A percentile compares a stretch with the other conserved stretches of the same genome.
Conservation (phyloP, 2,888 invertebrate genomes). For the Diplazon laetatorius region DNA sequence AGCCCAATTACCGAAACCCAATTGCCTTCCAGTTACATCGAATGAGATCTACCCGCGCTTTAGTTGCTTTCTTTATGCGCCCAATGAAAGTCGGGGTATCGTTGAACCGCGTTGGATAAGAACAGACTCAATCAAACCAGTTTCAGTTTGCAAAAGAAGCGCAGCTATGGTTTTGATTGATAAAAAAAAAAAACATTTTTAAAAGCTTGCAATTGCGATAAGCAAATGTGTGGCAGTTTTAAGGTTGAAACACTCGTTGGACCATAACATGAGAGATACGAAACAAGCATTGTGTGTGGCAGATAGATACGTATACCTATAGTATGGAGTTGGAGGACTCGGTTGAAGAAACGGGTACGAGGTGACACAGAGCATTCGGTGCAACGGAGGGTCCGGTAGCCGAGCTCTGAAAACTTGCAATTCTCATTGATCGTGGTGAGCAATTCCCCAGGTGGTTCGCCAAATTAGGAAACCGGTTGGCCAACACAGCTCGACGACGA, state of each 20-base stretch:
- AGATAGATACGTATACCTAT: neutral
- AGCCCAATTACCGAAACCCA: constrained; percentile 54
- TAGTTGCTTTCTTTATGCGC: constrained; percentile 3
- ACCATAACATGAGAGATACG: too few species aligned
- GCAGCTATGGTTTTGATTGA: too few species aligned
- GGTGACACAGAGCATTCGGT: constrained; percentile 39
- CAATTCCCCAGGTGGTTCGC: constrained; percentile 61
- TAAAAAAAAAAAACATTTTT: too few species aligned
- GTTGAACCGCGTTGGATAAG: too few species aligned
- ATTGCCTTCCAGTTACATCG: constrained; percentile 67
- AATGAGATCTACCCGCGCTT: constrained; percentile 37
- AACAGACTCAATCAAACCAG: too few species aligned
- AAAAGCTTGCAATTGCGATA: too few species aligned
- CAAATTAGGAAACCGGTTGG: constrained; percentile 76
- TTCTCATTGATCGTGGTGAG: constrained; percentile 50
- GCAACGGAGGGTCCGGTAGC: constrained; percentile 31
- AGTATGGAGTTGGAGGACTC: constrained; percentile 27
- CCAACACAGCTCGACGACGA: constrained; percentile 62
- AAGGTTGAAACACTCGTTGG: neutral
- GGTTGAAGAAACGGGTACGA: constrained; percentile 56
- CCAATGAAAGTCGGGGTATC: neutral
- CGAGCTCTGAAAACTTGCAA: constrained; percentile 42
- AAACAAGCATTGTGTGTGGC: neutral
- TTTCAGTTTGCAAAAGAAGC: too few species aligned
- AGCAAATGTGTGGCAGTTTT: neutral